Evolutionary conservation across 2,888 invertebrate genomes (phyloP), one percentile per base, ranked within the genome.

Genomic region (Nemotelus pantherinus): DNA sequence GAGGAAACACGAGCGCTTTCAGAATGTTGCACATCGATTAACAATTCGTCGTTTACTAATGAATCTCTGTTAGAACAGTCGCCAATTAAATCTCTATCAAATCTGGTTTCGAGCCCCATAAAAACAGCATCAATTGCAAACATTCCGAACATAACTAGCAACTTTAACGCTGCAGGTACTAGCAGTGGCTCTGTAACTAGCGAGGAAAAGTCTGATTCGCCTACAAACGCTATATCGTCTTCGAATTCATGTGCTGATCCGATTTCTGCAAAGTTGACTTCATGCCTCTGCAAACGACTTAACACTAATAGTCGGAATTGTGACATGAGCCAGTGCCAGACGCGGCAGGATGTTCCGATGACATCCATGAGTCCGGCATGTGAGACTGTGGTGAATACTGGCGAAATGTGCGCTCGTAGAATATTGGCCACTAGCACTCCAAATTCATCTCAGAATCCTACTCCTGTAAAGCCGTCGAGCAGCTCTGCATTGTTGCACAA

Each of bases 81-180:
- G 71, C 90, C 91, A 71, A 91, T 91, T 45, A 91, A 91, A 84
- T 91, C 91, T 77, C 85, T 91, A 79, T 91, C 91, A 72, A 91
- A 91, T 85, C 87, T 91, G 83, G 91, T 91, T 78, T 90, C 90
- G 82, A 90, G 88, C 88, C 90, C 88, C 82, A 85, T 82, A 9
- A 87, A 86, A 81, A 85, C 87, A 60, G 84, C 86, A 72, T 81
- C 85, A 80, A 83, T 86, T 79, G 84, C 85, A 81, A 84, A 84
- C 83, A 84, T 86, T 84, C 84, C 83, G 79, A 80, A 78, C 76
- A 78, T 78, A 64, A 81, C 55, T 4, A 44, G 79, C 77, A 67
- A 80, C 77, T 53, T 79, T 78, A 64, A 77, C 65, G 71, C 77
- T 9, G 76, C 79, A 50, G 77, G 77, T 58, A 85, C 85, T 82